Base-by-base conservation (phyloP, 2,113 vertebrate genomes). In the Podilymbus podiceps region DNA sequence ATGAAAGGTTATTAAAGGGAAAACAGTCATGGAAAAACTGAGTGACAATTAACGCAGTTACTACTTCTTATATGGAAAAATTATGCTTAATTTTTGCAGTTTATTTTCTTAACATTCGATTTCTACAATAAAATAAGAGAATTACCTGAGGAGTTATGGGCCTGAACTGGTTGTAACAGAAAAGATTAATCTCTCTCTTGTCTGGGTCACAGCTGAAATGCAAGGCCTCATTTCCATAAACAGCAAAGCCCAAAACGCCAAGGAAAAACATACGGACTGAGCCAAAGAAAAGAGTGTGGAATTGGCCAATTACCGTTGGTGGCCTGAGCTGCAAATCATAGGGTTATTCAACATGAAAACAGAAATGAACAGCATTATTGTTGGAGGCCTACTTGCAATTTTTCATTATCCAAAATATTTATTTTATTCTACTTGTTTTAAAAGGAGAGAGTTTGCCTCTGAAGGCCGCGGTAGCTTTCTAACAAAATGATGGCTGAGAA, bases 151-250 rank as follows among this genome's bases (percentile, higher is more conserved):
- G 99, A 59, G 98, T 99, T 96, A 99, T 98, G 55, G 98, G 98
- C 92, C 99, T 98, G 98, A 99, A 99, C 96, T 99, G 98, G 97
- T 99, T 99, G 96, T 99, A 99, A 97, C 98, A 99, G 97, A 98
- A 99, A 73, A 99, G 98, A 97, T 99, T 99, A 89, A 99, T 96
- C 40, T 99, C 98, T 83, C 98, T 98, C 80, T 98, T 98, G 95
- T 99, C 98, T 8, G 98, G 98, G 80, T 99, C 98, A 62, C 98
- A 99, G 96, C 98, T 99, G 98, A 99, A 99, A 97, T 99, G 98
- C 84, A 99, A 98, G 21, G 98, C 99, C 87, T 99, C 98, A 59
- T 99, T 99, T 80, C 98, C 98, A 40, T 99, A 99, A 89, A 99
- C 98, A 11, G 98, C 98, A 93, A 99, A 99, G 66, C 98, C 98